These are phyloP conservation scores for Bombus consobrinus DNA, from an alignment of 1,140 invertebrate genomes.

Conservation along the genomic window DNA sequence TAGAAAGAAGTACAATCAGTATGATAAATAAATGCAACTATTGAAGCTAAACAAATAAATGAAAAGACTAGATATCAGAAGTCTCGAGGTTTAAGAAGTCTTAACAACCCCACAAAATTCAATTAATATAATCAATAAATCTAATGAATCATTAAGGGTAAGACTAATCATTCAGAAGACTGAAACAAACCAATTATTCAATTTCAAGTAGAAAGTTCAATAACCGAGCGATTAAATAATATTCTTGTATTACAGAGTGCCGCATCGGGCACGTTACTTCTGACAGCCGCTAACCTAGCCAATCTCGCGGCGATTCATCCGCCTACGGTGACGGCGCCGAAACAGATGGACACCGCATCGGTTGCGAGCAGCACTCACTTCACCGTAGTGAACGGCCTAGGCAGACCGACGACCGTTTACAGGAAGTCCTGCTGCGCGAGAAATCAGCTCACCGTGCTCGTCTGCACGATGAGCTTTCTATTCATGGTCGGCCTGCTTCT, in stretches of 20 bases:
- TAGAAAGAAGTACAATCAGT: no score
- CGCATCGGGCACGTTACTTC: constrained; percentile 88
- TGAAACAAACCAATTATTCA: no score
- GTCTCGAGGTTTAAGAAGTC: no score
- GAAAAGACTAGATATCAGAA: no score
- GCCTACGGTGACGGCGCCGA: constrained; percentile 78
- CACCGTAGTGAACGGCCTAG: constrained; percentile 91
- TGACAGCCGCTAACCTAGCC: constrained; percentile 90
- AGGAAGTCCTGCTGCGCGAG: constrained; percentile 88
- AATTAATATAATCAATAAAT: no score
- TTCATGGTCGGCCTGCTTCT: constrained; percentile 90
- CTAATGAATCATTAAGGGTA: no score
- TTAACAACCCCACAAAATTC: no score
- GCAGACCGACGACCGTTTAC: constrained; percentile 84
- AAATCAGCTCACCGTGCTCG: constrained; percentile 90
- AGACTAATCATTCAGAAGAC: no score
- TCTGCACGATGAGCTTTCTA: constrained; percentile 90
- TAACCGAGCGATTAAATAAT: background rate
- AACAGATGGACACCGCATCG: constrained; percentile 86
- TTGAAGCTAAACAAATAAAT: no score
- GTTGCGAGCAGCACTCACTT: constrained; percentile 93
- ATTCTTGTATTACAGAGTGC: constrained; percentile 85
- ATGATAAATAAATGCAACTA: no score
- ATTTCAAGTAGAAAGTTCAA: no score
- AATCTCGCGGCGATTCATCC: constrained; percentile 86